Conservation (phyloP, 2,888 invertebrate genomes). For the Drosophila hawaiiensis region DNA sequence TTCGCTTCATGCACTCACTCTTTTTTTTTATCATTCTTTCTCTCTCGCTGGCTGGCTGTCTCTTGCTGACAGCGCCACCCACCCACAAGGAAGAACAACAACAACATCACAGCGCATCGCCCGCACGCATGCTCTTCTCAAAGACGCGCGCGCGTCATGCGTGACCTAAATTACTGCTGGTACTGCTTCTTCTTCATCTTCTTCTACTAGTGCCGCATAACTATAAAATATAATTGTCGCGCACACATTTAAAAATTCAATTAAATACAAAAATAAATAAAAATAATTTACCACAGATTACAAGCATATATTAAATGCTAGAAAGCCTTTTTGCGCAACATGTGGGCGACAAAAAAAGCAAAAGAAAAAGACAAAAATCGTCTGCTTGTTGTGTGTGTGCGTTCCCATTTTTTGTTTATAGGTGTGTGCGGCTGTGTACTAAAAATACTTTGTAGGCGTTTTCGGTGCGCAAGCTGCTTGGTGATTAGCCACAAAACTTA, state of each 20-base stretch:
- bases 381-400: slow-evolving; percentile 14
- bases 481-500: slow-evolving; percentile 64
- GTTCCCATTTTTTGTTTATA: slow-evolving; percentile 48
- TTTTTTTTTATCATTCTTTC: slow-evolving; percentile 2
- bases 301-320: background rate
- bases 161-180: slow-evolving; percentile 69
- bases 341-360: slow-evolving; percentile 37
- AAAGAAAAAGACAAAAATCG: slow-evolving; percentile 1
- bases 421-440: slow-evolving; percentile 47
- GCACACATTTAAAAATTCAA: slow-evolving; percentile 21
- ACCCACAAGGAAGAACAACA: slow-evolving; percentile 1
- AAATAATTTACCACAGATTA: background rate
- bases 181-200: background rate
- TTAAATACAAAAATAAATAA: slow-evolving; percentile 13
- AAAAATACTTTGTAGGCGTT: slow-evolving; percentile 75
- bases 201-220: slow-evolving; percentile 8
- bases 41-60: slow-evolving; percentile 2
- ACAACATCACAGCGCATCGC: slow-evolving; percentile 3
- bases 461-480: slow-evolving; percentile 37
- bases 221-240: slow-evolving; percentile 5
- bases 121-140: slow-evolving; percentile 46
- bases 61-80: slow-evolving; percentile 3
- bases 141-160: slow-evolving; percentile 64
- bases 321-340: slow-evolving; percentile 49
- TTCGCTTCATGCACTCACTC: slow-evolving; percentile 36